phyloP scores from a whole-genome alignment of 2,797 vertebrate species.

The Cacajao melanocephalus region DNA sequence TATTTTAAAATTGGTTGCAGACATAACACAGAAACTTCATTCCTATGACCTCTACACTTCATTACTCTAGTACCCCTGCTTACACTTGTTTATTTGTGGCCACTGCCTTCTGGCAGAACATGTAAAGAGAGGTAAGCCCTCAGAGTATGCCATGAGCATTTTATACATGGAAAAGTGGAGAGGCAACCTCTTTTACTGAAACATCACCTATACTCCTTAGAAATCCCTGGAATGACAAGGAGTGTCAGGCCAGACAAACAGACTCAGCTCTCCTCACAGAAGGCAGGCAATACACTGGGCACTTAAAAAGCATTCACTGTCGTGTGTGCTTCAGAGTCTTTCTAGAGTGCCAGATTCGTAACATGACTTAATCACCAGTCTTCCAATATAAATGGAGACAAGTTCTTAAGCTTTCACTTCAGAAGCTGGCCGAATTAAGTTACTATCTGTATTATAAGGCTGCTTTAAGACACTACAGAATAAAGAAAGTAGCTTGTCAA shows the following conservation, averaged over 20 bases:
- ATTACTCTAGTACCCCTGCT: not conserved
- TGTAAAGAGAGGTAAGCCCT: not conserved
- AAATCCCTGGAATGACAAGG: not conserved
- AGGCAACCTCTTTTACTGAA: not conserved
- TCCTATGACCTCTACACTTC: not conserved
- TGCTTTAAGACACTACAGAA: not conserved
- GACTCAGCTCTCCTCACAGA: not conserved
- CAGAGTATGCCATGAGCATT: not conserved
- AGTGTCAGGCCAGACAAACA: not conserved
- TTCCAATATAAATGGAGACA: conserved; percentile 21
- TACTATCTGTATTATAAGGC: not conserved
- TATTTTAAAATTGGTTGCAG: conserved; percentile 1
- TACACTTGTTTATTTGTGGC: not conserved
- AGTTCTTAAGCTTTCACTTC: conserved; percentile 41
- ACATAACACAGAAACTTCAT: not conserved
- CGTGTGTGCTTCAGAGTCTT: not conserved
- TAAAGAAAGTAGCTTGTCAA: not conserved
- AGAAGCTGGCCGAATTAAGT: not conserved
- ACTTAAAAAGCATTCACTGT: not conserved
- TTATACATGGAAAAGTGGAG: not conserved
- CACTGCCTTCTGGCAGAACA: not conserved
- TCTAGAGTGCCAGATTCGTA: not conserved
- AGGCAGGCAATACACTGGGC: not conserved
- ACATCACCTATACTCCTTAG: not conserved
- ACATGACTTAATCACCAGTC: not conserved